A percentile compares a stretch with the other conserved stretches of the same genome.
These are phyloP conservation scores for Eledona agricola DNA, from an alignment of 2,888 invertebrate species.

Conservation along the genomic window DNA sequence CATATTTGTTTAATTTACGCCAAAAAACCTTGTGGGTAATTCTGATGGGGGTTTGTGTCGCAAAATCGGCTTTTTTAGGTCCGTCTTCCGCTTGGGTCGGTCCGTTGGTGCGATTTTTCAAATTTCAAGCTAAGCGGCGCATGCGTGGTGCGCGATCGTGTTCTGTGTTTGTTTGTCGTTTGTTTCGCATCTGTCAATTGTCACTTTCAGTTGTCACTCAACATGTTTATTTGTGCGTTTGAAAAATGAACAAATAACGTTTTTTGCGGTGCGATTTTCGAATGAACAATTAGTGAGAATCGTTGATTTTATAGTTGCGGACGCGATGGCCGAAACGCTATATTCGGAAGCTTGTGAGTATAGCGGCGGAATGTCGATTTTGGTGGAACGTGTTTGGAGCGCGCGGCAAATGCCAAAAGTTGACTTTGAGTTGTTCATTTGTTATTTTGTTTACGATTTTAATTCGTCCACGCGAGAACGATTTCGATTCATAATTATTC, in stretches of 20 bases:
- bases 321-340: constrained; percentile 29
- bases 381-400: constrained; percentile 17
- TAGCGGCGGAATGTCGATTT: constrained; percentile 4
- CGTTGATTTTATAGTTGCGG: not conserved
- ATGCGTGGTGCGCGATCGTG: constrained; percentile 12
- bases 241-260: constrained; percentile 36
- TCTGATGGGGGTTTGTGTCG: too few relatives aligned
- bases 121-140: constrained; percentile 1
- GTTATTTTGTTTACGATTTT: constrained; percentile 43
- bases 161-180: constrained; percentile 26
- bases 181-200: constrained; percentile 42
- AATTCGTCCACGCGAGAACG: constrained; percentile 19
- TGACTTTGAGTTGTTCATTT: constrained; percentile 50
- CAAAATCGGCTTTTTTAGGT: too few relatives aligned
- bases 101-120: too few relatives aligned
- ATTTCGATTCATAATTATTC: constrained; percentile 1
- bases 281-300: not conserved
- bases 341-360: constrained; percentile 32
- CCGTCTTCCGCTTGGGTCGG: too few relatives aligned
- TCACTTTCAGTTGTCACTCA: constrained; percentile 42
- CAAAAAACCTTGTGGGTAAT: too few relatives aligned
- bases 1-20: too few relatives aligned
- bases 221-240: constrained; percentile 42
- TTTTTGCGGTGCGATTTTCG: constrained; percentile 11
- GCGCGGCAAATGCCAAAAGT: constrained; percentile 51